A percentile compares a stretch with the other conserved stretches of the same genome.
Evolutionary conservation across 2,888 invertebrate genomes (phyloP).

Genomic region (Notocelia uddmanniana): DNA sequence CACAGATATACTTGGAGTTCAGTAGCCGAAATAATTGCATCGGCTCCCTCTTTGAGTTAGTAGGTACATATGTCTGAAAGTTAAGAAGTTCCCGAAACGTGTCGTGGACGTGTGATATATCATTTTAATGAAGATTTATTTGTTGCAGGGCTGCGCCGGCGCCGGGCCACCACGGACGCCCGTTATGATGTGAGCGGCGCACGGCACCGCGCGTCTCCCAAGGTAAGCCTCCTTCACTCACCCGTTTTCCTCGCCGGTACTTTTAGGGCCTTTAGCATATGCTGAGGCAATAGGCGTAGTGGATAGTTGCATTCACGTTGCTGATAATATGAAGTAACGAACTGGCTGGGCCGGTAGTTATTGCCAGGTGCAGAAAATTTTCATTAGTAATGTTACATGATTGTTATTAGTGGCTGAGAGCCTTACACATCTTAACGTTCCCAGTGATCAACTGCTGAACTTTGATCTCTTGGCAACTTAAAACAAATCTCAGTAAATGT

Average conservation of each 20-base stretch:
- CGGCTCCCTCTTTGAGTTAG: neutral
- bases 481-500: slow-evolving; percentile 34
- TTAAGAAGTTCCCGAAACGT: slow-evolving; percentile 22
- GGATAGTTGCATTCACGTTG: slow-evolving; percentile 34
- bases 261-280: slow-evolving; percentile 45
- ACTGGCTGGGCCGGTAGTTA: slow-evolving; percentile 1
- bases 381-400: slow-evolving; percentile 2
- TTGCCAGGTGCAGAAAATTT: neutral
- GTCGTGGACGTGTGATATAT: slow-evolving; percentile 25
- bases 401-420: neutral
- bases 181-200: slow-evolving; percentile 84
- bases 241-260: slow-evolving; percentile 51
- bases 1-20: slow-evolving; percentile 12
- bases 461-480: slow-evolving; percentile 32
- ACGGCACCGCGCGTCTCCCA: slow-evolving; percentile 76
- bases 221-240: slow-evolving; percentile 70
- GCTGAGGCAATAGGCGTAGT: slow-evolving; percentile 24
- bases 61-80: slow-evolving; percentile 1
- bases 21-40: slow-evolving; percentile 13
- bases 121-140: slow-evolving; percentile 49
- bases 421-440: neutral
- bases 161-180: slow-evolving; percentile 66
- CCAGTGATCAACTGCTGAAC: slow-evolving; percentile 11
- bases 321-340: slow-evolving; percentile 34
- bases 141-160: slow-evolving; percentile 71